These are phyloP conservation scores for Cotesia congregata DNA, from an alignment of 2,888 invertebrate genomes.

Conservation along the genomic window DNA sequence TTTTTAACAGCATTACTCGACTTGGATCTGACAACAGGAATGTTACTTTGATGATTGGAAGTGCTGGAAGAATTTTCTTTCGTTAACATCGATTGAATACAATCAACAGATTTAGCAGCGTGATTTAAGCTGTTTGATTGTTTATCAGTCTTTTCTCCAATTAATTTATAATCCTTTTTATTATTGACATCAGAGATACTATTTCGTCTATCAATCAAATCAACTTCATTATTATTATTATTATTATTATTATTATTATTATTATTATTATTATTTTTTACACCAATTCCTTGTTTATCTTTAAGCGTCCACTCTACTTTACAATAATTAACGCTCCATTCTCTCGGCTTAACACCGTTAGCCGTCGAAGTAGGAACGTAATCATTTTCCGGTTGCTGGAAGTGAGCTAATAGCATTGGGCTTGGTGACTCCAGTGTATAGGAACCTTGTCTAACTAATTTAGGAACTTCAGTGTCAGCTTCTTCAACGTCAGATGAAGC, in stretches of 20 bases:
- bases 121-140: slow-evolving; percentile 40
- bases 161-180: slow-evolving; percentile 46
- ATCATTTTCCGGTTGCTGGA: slow-evolving; percentile 68
- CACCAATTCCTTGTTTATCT: slow-evolving; percentile 39
- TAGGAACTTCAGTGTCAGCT: slow-evolving; percentile 68
- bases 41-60: slow-evolving; percentile 39
- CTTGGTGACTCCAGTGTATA: slow-evolving; percentile 85
- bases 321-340: slow-evolving; percentile 59
- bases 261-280: slow-evolving; percentile 21
- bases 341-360: slow-evolving; percentile 53
- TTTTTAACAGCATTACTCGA: neutral
- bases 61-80: slow-evolving; percentile 49
- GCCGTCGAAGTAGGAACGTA: slow-evolving; percentile 56
- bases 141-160: slow-evolving; percentile 43
- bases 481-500: slow-evolving; percentile 66
- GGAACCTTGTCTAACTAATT: slow-evolving; percentile 80
- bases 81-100: slow-evolving; percentile 58
- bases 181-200: slow-evolving; percentile 45
- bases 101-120: slow-evolving; percentile 59
- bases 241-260: neutral
- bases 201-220: slow-evolving; percentile 46
- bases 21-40: slow-evolving; percentile 11
- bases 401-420: slow-evolving; percentile 79
- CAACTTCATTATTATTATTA: neutral
- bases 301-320: slow-evolving; percentile 57